Conservation (phyloP, 2,888 invertebrate species). For the Stictocephala bisonia region DNA sequence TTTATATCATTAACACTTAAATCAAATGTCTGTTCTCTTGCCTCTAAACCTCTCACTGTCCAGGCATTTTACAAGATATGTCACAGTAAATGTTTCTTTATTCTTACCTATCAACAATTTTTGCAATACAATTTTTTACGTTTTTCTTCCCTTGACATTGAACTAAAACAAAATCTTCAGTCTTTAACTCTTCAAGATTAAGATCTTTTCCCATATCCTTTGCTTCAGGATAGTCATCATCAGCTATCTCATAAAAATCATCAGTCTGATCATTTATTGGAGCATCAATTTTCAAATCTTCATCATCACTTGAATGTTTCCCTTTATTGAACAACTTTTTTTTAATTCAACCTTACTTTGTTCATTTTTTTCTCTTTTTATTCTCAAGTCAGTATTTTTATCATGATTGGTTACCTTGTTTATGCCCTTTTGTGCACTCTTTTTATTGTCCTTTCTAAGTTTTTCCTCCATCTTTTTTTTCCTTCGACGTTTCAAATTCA, state of each 20-base stretch:
- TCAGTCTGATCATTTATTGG: constrained; percentile 16
- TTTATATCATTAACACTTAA: constrained; percentile 24
- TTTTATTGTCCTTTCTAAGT: neutral
- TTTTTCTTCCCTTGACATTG: constrained; percentile 30
- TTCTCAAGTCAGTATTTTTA: neutral
- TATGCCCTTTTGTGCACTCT: neutral
- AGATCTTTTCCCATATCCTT: constrained; percentile 30
- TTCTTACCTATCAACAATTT: constrained; percentile 21
- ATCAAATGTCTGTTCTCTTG: constrained; percentile 27
- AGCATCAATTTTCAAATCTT: constrained; percentile 25
- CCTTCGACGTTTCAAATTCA: neutral
- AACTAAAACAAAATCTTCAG: constrained; percentile 23
- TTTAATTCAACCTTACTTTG: constrained; percentile 23
- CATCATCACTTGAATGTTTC: constrained; percentile 12
- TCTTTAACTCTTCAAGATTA: constrained; percentile 2
- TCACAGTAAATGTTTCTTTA: constrained; percentile 31
- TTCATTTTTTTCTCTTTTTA: neutral
- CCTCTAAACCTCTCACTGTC: constrained; percentile 38
- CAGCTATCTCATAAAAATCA: constrained; percentile 1
- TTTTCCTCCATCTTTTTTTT: constrained; percentile 1
- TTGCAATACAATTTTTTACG: constrained; percentile 32
- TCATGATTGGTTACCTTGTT: too few relatives aligned
- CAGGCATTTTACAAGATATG: constrained; percentile 38
- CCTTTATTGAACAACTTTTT: neutral
- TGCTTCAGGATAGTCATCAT: constrained; percentile 16